phyloP scores from a whole-genome alignment of 1,140 invertebrate genomes.

The Drosophila guanche region DNA sequence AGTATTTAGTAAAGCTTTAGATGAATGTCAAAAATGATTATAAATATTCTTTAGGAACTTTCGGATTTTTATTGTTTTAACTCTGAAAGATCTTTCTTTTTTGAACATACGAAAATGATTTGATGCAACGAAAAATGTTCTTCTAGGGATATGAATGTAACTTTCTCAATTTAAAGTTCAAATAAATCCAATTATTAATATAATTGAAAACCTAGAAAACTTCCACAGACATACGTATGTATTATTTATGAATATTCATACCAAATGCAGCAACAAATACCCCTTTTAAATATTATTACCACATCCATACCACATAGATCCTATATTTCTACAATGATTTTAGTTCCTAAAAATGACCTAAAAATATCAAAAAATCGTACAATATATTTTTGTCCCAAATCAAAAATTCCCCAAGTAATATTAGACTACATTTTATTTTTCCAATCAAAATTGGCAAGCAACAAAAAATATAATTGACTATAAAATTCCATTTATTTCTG shows the following conservation, averaged over 20 bases:
- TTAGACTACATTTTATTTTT: slow-evolving; percentile 47
- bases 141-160: too few species aligned
- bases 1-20: not conserved
- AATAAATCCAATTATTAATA: not conserved
- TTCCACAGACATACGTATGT: not conserved
- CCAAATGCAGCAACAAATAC: slow-evolving; percentile 5
- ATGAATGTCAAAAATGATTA: too few species aligned
- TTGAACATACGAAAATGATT: not conserved
- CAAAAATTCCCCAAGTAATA: slow-evolving; percentile 7
- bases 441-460: slow-evolving; percentile 55
- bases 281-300: not conserved
- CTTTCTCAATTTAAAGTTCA: too few species aligned
- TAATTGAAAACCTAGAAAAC: slow-evolving; percentile 10
- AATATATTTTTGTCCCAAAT: slow-evolving; percentile 14
- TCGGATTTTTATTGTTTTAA: too few species aligned
- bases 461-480: slow-evolving; percentile 43
- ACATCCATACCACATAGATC: too few species aligned
- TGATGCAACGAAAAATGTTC: not conserved
- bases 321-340: too few species aligned
- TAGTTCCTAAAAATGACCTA: not conserved
- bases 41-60: too few species aligned
- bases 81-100: not conserved
- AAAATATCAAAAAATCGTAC: not conserved
- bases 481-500: slow-evolving; percentile 73
- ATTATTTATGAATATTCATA: slow-evolving; percentile 10